Percentiles rank a stretch among this genome's conserved stretches.
Conservation (phyloP, 2,888 invertebrate genomes). For the Calameuta filiformis region DNA sequence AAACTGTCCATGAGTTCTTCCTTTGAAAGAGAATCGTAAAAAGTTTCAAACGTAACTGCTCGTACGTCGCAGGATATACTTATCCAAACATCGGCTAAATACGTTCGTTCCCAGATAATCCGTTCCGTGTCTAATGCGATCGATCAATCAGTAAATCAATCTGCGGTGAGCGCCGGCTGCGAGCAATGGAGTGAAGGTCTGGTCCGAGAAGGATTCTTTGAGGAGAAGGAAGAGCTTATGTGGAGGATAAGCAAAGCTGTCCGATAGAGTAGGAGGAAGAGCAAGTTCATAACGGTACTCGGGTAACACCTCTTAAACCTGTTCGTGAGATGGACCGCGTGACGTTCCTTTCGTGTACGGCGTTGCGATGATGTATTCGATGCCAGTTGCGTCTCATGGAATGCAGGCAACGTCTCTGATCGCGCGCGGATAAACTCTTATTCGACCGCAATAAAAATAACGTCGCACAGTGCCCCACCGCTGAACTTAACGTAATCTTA, state of each 20-base stretch:
- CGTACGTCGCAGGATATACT: conserved; percentile 12
- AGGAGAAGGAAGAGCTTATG: not conserved
- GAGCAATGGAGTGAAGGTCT: not conserved
- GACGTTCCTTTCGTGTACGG: conserved; percentile 45
- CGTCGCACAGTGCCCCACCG: conserved; percentile 13
- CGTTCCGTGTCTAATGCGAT: conserved; percentile 23
- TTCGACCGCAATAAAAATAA: conserved; percentile 39
- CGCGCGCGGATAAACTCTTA: conserved; percentile 45
- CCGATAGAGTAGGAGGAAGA: conserved; percentile 9
- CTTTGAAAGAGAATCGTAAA: not conserved
- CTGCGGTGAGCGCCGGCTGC: conserved; percentile 1
- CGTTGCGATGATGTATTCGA: conserved; percentile 48
- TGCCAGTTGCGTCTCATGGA: conserved; percentile 45
- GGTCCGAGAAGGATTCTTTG: not conserved
- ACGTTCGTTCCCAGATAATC: conserved; percentile 23
- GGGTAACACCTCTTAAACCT: conserved; percentile 42
- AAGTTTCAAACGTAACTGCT: not conserved
- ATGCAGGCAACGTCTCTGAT: conserved; percentile 43
- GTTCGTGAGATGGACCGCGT: conserved; percentile 41
- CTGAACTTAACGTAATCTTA: not conserved
- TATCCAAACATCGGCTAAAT: conserved; percentile 25
- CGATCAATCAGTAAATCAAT: conserved; percentile 25
- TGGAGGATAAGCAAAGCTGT: not conserved
- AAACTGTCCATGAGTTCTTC: not conserved
- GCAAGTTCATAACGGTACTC: conserved; percentile 33